Evolutionary conservation across 1,140 invertebrate species (phyloP).

Genomic region (Belonocnema kinseyi): DNA sequence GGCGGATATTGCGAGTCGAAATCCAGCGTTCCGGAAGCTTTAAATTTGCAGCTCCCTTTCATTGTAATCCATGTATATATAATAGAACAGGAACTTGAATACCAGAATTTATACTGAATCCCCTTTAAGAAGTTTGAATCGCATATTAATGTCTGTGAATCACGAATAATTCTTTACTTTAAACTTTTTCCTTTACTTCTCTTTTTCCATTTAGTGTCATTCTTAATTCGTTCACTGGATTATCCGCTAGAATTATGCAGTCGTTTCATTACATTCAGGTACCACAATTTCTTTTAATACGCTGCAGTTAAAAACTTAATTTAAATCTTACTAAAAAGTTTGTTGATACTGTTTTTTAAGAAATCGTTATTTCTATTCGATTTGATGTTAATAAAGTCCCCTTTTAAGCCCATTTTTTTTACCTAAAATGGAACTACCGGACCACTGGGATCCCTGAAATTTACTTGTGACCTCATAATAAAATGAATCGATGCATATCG

Average conservation of each 20-base stretch:
- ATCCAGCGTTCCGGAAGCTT: not conserved
- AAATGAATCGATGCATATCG: not conserved
- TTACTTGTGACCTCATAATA: not conserved
- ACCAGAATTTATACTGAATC: slow-evolving; percentile 44
- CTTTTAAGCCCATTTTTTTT: no score
- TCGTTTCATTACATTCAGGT: slow-evolving; percentile 24
- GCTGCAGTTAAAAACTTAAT: not conserved
- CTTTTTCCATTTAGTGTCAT: slow-evolving; percentile 50
- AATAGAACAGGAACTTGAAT: not conserved
- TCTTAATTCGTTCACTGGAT: slow-evolving; percentile 52
- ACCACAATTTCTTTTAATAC: not conserved
- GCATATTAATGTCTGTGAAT: slow-evolving; percentile 49
- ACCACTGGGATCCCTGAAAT: no score
- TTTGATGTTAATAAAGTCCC: no score
- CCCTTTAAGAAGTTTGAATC: slow-evolving; percentile 40
- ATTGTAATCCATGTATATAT: slow-evolving; percentile 1
- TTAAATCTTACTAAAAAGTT: no score
- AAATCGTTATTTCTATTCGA: no score
- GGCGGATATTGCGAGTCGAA: not conserved
- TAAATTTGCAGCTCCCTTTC: not conserved
- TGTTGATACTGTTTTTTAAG: no score
- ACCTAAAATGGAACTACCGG: no score
- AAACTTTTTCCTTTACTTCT: slow-evolving; percentile 41
- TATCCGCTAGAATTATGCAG: slow-evolving; percentile 47
- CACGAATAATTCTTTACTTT: slow-evolving; percentile 42